Evolutionary conservation across 2,113 vertebrate genomes (phyloP), one percentile per base, ranked within the genome.

Genomic region (Lathamus discolor): DNA sequence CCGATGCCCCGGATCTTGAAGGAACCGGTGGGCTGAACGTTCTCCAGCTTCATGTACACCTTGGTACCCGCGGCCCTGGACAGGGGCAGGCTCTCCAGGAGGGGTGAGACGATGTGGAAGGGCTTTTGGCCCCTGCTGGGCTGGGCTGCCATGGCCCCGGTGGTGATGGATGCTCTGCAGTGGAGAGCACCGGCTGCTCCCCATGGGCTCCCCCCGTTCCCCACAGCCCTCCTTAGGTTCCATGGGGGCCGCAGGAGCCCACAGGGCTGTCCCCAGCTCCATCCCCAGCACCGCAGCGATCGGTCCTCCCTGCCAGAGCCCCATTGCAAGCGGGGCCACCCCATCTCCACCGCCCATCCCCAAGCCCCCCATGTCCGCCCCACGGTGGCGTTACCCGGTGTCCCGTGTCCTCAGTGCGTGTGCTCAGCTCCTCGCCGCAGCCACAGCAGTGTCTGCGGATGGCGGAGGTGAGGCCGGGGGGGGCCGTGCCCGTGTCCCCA

Each of bases 1-100:
- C 99, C 99, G 0, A 99, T 98, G 90, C 99, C 99, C 4, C 99
- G 97, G 96, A 99, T 99, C 97, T 99, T 99, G 95, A 99, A 99
- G 90, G 99, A 99, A 25, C 99, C 99, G 0, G 98, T 95, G 8
- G 99, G 99, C 96, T 99, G 99, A 43, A 98, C 91, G 1, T 99
- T 99, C 37, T 99, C 99, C 90, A 98, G 96, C 86, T 99, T 99
- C 96, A 99, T 98, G 83, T 98, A 98, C 78, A 99, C 97, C 3
- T 96, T 84, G 17, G 97, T 97, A 22, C 98, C 98, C 0, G 97
- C 98, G 13, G 96, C 92, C 93, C 95, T 98, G 49, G 98, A 98
- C 69, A 99, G 90, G 2, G 98, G 59, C 17, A 98, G 92, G 90
- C 99, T 99, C 96, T 99, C 98, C 92, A 99, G 97, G 55, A 98